Percentiles rank a stretch among this genome's conserved stretches.
These are phyloP conservation scores for Acanthurus tractus DNA, from an alignment of 2,797 vertebrate genomes.

Conservation along the genomic window DNA sequence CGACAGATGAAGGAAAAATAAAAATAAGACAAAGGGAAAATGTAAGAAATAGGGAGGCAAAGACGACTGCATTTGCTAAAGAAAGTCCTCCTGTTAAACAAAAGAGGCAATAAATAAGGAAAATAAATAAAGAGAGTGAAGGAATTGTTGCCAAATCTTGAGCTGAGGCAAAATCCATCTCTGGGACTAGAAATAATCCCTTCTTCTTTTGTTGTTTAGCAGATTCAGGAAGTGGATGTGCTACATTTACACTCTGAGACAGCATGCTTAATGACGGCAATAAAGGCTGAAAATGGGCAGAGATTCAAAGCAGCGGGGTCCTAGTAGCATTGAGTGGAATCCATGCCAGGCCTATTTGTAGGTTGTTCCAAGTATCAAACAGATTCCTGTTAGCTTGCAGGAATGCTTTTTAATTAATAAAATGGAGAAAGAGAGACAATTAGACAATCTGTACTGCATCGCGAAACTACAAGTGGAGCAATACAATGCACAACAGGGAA, in stretches of 20 bases:
- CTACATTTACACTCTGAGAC: slow-evolving; percentile 58
- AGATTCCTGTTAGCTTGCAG: slow-evolving; percentile 63
- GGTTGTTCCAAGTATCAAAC: slow-evolving; percentile 73
- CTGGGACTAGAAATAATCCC: slow-evolving; percentile 46
- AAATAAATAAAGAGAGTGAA: slow-evolving; percentile 41
- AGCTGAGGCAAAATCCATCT: slow-evolving; percentile 60
- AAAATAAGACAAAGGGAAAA: not conserved
- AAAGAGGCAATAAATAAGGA: slow-evolving; percentile 43
- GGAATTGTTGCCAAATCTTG: slow-evolving; percentile 61
- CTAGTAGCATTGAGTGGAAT: slow-evolving; percentile 55
- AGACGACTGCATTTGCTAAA: slow-evolving; percentile 37
- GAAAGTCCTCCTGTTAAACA: slow-evolving; percentile 32
- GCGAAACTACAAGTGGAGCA: slow-evolving; percentile 28
- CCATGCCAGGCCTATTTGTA: slow-evolving; percentile 78
- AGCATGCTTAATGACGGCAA: slow-evolving; percentile 68
- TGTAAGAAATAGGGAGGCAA: not conserved
- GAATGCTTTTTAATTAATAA: slow-evolving; percentile 80
- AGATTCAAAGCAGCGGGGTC: slow-evolving; percentile 68
- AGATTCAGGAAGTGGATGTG: slow-evolving; percentile 60
- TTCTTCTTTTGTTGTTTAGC: slow-evolving; percentile 61
- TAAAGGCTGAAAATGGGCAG: slow-evolving; percentile 75
- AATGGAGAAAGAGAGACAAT: slow-evolving; percentile 72
- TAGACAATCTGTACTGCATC: slow-evolving; percentile 60
- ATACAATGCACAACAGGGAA: slow-evolving; percentile 11
- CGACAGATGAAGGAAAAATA: not conserved